Conservation (phyloP, 2,888 invertebrate genomes). For the Morpho helenor region DNA sequence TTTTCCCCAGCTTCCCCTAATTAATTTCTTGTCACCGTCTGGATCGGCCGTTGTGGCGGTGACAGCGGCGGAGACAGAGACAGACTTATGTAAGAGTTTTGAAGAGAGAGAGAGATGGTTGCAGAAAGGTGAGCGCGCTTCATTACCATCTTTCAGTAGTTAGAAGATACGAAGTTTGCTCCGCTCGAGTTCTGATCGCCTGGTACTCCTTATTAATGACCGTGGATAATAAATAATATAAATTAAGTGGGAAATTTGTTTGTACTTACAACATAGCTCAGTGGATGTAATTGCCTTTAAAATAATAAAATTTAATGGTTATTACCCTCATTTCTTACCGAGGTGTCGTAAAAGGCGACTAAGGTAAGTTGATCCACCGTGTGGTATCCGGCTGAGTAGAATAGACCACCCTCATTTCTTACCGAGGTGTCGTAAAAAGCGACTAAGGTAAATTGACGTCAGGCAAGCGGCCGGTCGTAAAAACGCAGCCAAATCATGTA, state of each 20-base stretch:
- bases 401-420: no score
- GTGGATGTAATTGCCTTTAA: neutral
- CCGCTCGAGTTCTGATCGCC: constrained; percentile 54
- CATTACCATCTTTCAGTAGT: constrained; percentile 75
- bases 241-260: constrained; percentile 28
- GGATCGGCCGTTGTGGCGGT: constrained; percentile 68
- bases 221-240: constrained; percentile 45
- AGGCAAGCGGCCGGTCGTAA: no score
- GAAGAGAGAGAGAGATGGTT: constrained; percentile 39
- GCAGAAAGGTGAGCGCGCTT: constrained; percentile 65
- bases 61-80: constrained; percentile 60
- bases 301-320: no score
- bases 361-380: no score
- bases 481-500: no score
- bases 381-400: no score
- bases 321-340: no score
- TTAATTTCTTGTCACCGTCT: constrained; percentile 78
- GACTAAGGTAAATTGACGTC: no score
- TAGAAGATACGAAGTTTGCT: constrained; percentile 67
- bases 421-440: no score
- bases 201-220: constrained; percentile 66
- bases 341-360: no score
- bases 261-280: neutral
- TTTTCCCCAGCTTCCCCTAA: constrained; percentile 74
- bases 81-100: constrained; percentile 19